Percentiles rank a stretch among this genome's conserved stretches.
Conservation (phyloP, 2,113 vertebrate genomes). For the Smithornis capensis region DNA sequence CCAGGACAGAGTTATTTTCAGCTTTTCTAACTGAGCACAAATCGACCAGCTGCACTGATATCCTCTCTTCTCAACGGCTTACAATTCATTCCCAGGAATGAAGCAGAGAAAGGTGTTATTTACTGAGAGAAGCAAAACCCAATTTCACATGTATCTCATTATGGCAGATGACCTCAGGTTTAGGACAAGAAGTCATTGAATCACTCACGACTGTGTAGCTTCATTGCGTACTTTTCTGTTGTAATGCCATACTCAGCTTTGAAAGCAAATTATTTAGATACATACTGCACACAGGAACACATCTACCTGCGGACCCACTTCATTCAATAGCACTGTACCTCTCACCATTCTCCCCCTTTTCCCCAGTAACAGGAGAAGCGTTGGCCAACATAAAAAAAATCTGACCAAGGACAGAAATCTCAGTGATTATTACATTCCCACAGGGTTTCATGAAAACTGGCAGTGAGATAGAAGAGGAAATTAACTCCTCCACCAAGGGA, state of each 20-base stretch:
- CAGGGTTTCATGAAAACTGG: background rate
- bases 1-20: background rate
- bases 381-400: constrained; percentile 24
- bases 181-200: constrained; percentile 20
- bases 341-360: background rate
- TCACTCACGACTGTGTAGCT: background rate
- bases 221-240: background rate
- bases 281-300: background rate
- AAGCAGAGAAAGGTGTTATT: background rate
- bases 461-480: background rate
- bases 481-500: constrained; percentile 15
- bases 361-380: background rate
- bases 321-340: background rate
- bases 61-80: background rate
- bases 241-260: background rate
- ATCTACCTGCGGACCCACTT: background rate
- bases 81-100: background rate
- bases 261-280: constrained; percentile 32
- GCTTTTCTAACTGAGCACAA: background rate
- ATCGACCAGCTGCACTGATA: accelerated
- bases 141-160: constrained; percentile 1
- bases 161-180: background rate
- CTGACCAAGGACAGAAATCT: constrained; percentile 27
- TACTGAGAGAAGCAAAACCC: background rate
- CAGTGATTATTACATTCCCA: constrained; percentile 36